phyloP scores from a whole-genome alignment of 1,140 invertebrate species.

The Nylanderia fulva region DNA sequence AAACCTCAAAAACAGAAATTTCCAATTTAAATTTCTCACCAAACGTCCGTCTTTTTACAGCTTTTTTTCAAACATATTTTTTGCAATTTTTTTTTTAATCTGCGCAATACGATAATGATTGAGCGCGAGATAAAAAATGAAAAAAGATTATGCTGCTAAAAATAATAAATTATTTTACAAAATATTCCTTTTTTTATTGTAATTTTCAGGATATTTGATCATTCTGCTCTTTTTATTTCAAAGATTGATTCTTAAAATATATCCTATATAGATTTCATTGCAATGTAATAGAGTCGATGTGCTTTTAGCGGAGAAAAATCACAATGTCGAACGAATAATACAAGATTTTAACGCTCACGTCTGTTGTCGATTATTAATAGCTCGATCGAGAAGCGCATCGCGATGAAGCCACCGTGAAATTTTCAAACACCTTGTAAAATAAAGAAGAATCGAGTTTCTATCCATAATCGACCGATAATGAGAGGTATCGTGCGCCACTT shows the following conservation, averaged over 20 bases:
- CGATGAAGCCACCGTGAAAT: conserved; percentile 27
- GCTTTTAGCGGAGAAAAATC: not conserved
- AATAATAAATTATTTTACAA: not conserved
- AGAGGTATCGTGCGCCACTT: conserved; percentile 60
- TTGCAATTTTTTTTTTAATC: not conserved
- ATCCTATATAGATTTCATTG: conserved; percentile 17
- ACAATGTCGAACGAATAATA: conserved; percentile 18
- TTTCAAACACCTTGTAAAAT: conserved; percentile 22
- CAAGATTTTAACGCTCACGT: not conserved
- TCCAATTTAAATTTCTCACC: conserved; percentile 31
- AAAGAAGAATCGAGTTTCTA: conserved; percentile 13
- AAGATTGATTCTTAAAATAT: not conserved
- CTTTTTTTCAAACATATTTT: not conserved
- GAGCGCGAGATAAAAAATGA: not conserved
- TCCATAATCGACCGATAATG: conserved; percentile 59
- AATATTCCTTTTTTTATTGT: not conserved
- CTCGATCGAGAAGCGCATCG: not conserved
- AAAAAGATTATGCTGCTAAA: not conserved
- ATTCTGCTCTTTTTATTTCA: not conserved
- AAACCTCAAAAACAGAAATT: conserved; percentile 13
- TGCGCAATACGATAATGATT: not conserved
- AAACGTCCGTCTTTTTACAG: not conserved
- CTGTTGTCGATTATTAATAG: conserved; percentile 29
- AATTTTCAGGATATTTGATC: not conserved
- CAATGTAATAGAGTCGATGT: not conserved